Percentiles rank a stretch among this genome's conserved stretches.
phyloP scores from a whole-genome alignment of 30 jellyfish, hydroid and myxozoan genomes.

The Aurelia sp. region DNA sequence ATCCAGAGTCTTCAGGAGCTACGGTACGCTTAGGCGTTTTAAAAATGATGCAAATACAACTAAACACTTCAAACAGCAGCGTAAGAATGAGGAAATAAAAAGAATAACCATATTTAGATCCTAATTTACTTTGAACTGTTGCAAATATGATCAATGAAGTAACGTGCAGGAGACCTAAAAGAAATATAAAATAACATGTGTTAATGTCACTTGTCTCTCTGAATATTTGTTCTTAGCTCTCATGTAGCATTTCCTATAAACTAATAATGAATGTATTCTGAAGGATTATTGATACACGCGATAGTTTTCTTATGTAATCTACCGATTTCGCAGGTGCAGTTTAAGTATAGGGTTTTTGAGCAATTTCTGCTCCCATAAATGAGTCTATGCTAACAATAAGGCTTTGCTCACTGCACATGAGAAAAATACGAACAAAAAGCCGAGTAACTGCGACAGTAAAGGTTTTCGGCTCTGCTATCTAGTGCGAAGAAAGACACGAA shows the following conservation, averaged over 20 bases:
- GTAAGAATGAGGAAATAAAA: background rate
- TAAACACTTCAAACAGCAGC: background rate
- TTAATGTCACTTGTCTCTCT: background rate
- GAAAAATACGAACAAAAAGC: too few species aligned
- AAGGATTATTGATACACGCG: too few species aligned
- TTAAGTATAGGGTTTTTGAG: too few species aligned
- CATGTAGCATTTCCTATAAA: background rate
- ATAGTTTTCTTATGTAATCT: too few species aligned
- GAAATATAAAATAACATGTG: background rate
- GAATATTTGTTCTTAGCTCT: background rate
- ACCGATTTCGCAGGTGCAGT: too few species aligned
- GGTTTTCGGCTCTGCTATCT: too few species aligned
- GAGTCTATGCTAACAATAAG: too few species aligned
- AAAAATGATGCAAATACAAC: background rate
- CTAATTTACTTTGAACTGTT: background rate
- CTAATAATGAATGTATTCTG: background rate
- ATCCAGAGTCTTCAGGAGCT: background rate
- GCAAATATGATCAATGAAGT: conserved; percentile 3
- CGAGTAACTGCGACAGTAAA: too few species aligned
- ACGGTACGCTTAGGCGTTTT: background rate
- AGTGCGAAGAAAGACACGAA: too few species aligned
- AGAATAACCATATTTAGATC: conserved; percentile 24
- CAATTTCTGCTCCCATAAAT: too few species aligned
- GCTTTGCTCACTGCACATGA: too few species aligned
- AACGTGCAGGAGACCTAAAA: conserved; percentile 2